Conservation (phyloP, 2,113 vertebrate species). For the Copsychus sechellarum region DNA sequence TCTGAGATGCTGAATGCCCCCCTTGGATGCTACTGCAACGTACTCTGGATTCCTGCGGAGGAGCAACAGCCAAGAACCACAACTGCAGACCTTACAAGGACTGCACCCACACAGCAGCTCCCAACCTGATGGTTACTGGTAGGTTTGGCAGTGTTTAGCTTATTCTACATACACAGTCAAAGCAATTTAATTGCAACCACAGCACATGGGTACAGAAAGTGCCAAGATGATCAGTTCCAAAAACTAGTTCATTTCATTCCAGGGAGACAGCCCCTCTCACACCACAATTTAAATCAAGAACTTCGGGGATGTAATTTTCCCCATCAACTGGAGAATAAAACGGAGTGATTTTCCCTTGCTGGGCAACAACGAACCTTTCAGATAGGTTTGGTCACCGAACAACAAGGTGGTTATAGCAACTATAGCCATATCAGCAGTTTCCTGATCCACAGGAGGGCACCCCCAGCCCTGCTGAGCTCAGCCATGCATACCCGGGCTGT, state of each 20-base stretch:
- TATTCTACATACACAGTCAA: accelerated
- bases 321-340: accelerated
- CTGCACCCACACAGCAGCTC: not conserved
- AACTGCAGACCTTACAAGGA: too few relatives aligned
- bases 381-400: accelerated
- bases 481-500: accelerated
- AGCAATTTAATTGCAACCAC: not conserved
- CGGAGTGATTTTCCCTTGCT: not conserved
- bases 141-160: accelerated
- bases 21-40: accelerated
- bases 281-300: accelerated
- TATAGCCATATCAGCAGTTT: accelerated
- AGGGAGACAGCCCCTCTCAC: not conserved
- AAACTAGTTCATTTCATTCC: accelerated
- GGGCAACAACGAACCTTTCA: not conserved
- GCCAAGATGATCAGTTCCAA: not conserved
- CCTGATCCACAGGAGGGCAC: accelerated
- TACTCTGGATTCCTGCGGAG: not conserved
- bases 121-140: accelerated
- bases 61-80: too few relatives aligned
- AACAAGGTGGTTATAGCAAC: accelerated
- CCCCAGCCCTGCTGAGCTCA: not conserved
- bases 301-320: not conserved
- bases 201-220: not conserved
- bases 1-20: not conserved